These are phyloP conservation scores for Ylistrum balloti DNA, from an alignment of 1,140 invertebrate genomes.

Conservation along the genomic window DNA sequence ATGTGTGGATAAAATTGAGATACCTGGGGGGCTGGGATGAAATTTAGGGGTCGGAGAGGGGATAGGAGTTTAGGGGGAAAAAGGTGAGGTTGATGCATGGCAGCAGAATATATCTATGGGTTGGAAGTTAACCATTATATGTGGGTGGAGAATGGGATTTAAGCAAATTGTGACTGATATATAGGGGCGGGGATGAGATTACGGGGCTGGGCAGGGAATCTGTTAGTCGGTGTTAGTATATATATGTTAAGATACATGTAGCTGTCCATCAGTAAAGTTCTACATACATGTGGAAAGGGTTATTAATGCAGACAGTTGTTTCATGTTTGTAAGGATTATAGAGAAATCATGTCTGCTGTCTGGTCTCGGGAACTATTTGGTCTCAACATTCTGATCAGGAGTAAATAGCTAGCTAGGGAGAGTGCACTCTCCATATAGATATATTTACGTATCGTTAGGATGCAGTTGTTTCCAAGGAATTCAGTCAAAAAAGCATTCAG, in stretches of 20 bases:
- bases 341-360: slow-evolving; percentile 1
- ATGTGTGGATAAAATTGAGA: no score
- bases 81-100: no score
- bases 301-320: neutral
- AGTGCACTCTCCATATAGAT: neutral
- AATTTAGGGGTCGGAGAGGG: neutral
- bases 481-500: no score
- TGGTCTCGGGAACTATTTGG: neutral
- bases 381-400: neutral
- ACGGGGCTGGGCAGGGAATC: neutral
- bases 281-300: neutral
- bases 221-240: neutral
- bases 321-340: slow-evolving; percentile 39
- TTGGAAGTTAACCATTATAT: no score
- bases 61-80: neutral
- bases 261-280: neutral
- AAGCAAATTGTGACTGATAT: no score
- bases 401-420: neutral
- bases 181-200: no score
- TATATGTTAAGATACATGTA: neutral
- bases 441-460: no score
- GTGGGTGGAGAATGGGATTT: no score
- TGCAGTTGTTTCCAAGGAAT: no score
- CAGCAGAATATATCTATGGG: no score
- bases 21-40: neutral